Percentiles rank a stretch among this genome's conserved stretches.
Conservation (phyloP, 2,888 invertebrate species). For the Euclidia mi region DNA sequence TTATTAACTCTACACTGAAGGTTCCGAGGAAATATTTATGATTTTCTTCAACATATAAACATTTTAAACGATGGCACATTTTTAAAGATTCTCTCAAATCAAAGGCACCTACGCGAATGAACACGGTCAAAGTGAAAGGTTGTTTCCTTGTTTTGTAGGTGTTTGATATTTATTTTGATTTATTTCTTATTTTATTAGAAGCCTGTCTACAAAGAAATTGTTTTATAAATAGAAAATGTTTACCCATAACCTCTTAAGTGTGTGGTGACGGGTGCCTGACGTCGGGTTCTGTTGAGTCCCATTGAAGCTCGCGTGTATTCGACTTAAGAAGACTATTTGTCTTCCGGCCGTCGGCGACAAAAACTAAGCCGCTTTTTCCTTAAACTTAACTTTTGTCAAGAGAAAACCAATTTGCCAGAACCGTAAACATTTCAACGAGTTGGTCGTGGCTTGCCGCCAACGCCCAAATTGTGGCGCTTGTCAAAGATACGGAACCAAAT, state of each 20-base stretch:
- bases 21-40: no score
- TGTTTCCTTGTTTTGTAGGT: no score
- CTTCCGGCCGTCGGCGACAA: conserved; percentile 54
- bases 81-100: conserved; percentile 39
- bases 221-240: conserved; percentile 9
- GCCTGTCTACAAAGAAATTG: conserved; percentile 5
- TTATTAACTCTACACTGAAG: no score
- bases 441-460: conserved; percentile 14
- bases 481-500: conserved; percentile 46
- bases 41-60: no score
- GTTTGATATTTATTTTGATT: background rate
- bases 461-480: conserved; percentile 22
- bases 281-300: conserved; percentile 27
- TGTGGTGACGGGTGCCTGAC: conserved; percentile 25
- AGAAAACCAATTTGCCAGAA: conserved; percentile 51
- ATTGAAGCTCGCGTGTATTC: conserved; percentile 47
- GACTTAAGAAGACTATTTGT: conserved; percentile 65
- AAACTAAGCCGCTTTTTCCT: conserved; percentile 60
- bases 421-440: conserved; percentile 47
- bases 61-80: conserved; percentile 19
- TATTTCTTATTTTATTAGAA: conserved; percentile 24
- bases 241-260: conserved; percentile 12
- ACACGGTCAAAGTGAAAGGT: conserved; percentile 22
- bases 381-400: conserved; percentile 56
- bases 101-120: conserved; percentile 27